phyloP scores from a whole-genome alignment of 2,888 invertebrate genomes.

The Julus scandinavius region DNA sequence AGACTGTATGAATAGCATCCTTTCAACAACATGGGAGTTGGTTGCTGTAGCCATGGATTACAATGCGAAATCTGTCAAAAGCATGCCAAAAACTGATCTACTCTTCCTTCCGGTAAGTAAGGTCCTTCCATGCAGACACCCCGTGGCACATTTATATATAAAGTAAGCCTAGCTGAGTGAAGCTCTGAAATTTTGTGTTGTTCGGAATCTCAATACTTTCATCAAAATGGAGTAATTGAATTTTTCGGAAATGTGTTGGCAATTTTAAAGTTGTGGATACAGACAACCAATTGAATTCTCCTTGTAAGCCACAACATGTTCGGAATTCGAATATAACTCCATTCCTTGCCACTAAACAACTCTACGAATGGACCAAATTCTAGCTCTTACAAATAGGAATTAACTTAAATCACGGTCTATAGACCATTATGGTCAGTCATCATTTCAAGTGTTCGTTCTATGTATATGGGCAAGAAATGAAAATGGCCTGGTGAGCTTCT shows the following conservation, averaged over 20 bases:
- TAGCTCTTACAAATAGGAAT: not conserved
- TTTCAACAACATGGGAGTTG: constrained; percentile 3
- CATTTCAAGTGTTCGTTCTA: too few species aligned
- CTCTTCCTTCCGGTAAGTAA: constrained; percentile 24
- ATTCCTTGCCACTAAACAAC: not conserved
- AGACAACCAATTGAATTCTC: constrained; percentile 1
- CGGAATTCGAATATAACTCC: not conserved
- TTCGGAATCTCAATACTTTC: constrained; percentile 5
- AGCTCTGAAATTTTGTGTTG: not conserved
- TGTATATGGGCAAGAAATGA: too few species aligned
- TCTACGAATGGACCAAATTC: not conserved
- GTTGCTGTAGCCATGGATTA: not conserved
- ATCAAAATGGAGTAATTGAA: constrained; percentile 7
- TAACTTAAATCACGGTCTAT: not conserved
- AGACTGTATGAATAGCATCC: not conserved
- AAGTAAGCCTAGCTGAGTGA: not conserved
- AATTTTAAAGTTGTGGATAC: not conserved
- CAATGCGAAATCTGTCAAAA: constrained; percentile 4
- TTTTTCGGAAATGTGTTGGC: constrained; percentile 43
- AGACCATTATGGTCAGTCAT: not conserved
- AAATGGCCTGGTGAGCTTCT: too few species aligned
- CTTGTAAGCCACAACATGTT: not conserved
- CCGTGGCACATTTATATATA: not conserved
- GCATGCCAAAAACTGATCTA: constrained; percentile 28
- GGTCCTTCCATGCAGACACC: not conserved